Percentiles rank a stretch among this genome's conserved stretches.
Evolutionary conservation across 2,113 vertebrate species (phyloP).

Genomic region (Tautogolabrus adspersus): DNA sequence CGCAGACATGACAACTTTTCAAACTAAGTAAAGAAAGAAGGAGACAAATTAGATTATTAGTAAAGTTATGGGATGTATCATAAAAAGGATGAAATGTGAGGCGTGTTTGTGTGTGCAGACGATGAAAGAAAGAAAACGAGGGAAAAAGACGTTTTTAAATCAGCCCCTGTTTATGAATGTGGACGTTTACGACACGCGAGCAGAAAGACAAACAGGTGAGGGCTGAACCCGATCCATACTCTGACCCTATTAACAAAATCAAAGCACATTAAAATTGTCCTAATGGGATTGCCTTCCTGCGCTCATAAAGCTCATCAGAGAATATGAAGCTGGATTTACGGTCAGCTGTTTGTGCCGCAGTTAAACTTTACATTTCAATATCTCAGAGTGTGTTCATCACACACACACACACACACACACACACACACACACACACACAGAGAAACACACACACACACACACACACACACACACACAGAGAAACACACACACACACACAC

Average conservation of each 20-base stretch:
- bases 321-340: slow-evolving; percentile 73
- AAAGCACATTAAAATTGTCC: slow-evolving; percentile 78
- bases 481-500: too few relatives aligned
- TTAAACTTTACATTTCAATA: slow-evolving; percentile 77
- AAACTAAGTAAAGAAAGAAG: background rate
- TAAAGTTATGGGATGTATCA: background rate
- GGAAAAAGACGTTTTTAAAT: slow-evolving; percentile 52
- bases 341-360: slow-evolving; percentile 63
- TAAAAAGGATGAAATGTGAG: background rate
- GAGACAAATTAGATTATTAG: background rate
- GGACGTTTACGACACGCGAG: slow-evolving; percentile 53
- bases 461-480: too few relatives aligned
- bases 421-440: too few relatives aligned
- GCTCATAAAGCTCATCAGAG: slow-evolving; percentile 66
- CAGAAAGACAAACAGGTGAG: slow-evolving; percentile 51
- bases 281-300: slow-evolving; percentile 79
- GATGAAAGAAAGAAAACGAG: slow-evolving; percentile 87
- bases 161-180: slow-evolving; percentile 20
- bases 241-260: slow-evolving; percentile 77
- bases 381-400: slow-evolving; percentile 75
- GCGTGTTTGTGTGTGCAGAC: background rate
- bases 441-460: too few relatives aligned
- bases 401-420: slow-evolving; percentile 23
- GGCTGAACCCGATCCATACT: slow-evolving; percentile 71
- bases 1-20: too few relatives aligned